Base-by-base conservation (phyloP, 2,888 invertebrate genomes). In the Heliconius ethilla region DNA sequence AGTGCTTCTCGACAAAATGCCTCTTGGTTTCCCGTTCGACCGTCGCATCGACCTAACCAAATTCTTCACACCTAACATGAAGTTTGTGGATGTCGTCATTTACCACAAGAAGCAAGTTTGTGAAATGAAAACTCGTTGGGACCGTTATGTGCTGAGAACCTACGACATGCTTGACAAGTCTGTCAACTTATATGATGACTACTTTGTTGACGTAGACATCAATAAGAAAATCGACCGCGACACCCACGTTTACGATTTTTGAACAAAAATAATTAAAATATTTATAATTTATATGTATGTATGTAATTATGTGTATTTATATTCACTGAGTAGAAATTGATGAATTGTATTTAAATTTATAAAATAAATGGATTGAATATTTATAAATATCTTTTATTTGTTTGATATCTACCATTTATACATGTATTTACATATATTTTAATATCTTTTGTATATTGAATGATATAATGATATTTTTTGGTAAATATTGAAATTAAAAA, bases 21-120 rank as follows among this genome's bases (percentile, higher is more conserved):
- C 97, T 70, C 92, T 96, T 84, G 97, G 96, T 76, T 97, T 96
- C 94, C 97, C 97, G 78, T 95, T 97, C 87, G 97, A 97, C 87
- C 96, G 96, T 82, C 91, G 92, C 29, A 95, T 96, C 85, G 92
- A 95, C 75, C 92, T 95, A 63, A 89, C 89, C 75, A 92, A 91
- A 80, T 96, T 96, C 94, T 94, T 94, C 82, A 95, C 96, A 22
- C 95, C 96, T 59, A 97, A 97, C 91, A 96, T 96, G 91, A 95
- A 93, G 89, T 95, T 96, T 87, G 93, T 96, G 83, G 96, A 96
- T 83, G 94, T 96, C 9, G 91, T 92, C 82, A 94, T 97, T 85
- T 96, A 95, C 92, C 96, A 96, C 90, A 95, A 95, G 84, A 94
- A 94, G 75, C 88, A 93, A 79, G 83, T 82, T 0, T 92, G 92